phyloP scores from a whole-genome alignment of 2,888 invertebrate genomes.

The Bibio marci region DNA sequence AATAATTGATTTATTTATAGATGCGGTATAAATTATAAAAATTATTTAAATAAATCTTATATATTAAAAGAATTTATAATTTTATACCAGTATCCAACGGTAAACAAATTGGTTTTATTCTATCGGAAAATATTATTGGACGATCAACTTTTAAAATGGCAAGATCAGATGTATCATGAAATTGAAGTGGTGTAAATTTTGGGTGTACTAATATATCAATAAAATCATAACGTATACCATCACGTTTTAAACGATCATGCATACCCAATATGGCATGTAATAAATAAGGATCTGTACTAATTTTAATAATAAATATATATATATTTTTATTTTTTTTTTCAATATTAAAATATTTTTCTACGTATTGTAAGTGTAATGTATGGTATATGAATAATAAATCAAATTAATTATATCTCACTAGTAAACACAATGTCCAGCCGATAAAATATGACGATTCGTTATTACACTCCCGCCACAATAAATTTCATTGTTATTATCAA shows the following conservation, averaged over 20 bases:
- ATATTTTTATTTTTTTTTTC: too few species aligned
- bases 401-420: conserved; percentile 3
- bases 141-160: conserved; percentile 33
- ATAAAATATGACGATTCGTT: conserved; percentile 6
- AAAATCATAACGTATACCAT: conserved; percentile 1
- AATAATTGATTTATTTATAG: too few species aligned
- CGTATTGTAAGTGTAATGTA: neutral
- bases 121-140: conserved; percentile 30
- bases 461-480: conserved; percentile 8
- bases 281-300: conserved; percentile 1
- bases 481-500: neutral
- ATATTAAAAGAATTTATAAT: too few species aligned
- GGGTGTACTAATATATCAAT: conserved; percentile 5
- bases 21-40: too few species aligned
- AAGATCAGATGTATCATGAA: conserved; percentile 39
- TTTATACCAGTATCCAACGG: conserved; percentile 29
- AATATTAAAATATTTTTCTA: neutral
- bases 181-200: conserved; percentile 25
- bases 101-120: conserved; percentile 35
- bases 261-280: conserved; percentile 5
- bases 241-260: neutral
- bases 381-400: neutral
- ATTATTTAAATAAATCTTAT: too few species aligned
- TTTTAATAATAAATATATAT: neutral
- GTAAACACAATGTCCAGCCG: conserved; percentile 9